Evolutionary conservation across 2,797 vertebrate species (phyloP).

Genomic region (Rhinogobio ventralis): DNA sequence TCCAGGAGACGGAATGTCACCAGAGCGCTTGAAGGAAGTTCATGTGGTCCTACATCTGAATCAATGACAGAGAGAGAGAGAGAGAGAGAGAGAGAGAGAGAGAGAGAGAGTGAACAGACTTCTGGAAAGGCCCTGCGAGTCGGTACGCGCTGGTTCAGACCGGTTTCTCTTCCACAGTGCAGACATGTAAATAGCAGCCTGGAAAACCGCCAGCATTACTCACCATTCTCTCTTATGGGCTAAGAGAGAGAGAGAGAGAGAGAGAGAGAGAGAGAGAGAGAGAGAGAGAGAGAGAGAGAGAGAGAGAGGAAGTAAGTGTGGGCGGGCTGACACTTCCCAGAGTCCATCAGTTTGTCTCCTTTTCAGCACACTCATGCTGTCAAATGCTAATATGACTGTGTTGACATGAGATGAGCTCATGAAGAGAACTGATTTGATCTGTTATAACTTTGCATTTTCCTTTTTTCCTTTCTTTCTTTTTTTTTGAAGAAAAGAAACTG

Average conservation of each 20-base stretch:
- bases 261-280: constrained; percentile 41
- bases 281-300: constrained; percentile 42
- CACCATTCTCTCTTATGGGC: constrained; percentile 60
- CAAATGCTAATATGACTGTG: constrained; percentile 5
- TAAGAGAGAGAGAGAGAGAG: constrained; percentile 37
- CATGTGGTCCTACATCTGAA: constrained; percentile 64
- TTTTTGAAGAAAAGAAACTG: background rate
- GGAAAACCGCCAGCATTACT: constrained; percentile 61
- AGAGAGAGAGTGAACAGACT: constrained; percentile 57
- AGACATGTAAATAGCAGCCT: constrained; percentile 68
- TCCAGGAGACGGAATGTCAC: constrained; percentile 71
- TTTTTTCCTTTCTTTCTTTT: background rate
- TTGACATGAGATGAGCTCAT: background rate
- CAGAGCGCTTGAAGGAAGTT: constrained; percentile 63
- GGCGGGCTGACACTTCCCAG: constrained; percentile 27
- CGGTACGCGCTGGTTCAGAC: constrained; percentile 78
- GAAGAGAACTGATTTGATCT: background rate
- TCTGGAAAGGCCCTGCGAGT: constrained; percentile 67
- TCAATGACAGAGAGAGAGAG: constrained; percentile 54
- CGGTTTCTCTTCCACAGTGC: constrained; percentile 70
- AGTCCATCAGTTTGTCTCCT: constrained; percentile 31
- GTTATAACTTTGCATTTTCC: background rate
- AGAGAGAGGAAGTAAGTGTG: constrained; percentile 43
- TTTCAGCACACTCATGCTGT: constrained; percentile 19
- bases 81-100: constrained; percentile 63